Conservation (phyloP, 2,113 vertebrate genomes). For the Barnardius zonarius region DNA sequence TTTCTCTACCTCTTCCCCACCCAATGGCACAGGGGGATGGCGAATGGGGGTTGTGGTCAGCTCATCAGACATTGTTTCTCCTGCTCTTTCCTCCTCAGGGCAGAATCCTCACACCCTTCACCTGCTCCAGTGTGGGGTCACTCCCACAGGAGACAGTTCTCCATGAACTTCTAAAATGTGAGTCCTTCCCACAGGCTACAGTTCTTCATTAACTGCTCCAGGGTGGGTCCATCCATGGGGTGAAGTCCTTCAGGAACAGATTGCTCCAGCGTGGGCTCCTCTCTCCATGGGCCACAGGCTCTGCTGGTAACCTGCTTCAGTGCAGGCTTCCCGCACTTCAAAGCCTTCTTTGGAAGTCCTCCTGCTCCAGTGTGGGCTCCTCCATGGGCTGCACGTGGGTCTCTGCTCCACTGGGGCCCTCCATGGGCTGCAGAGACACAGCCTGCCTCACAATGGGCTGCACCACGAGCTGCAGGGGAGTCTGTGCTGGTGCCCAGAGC, state of each 20-base stretch:
- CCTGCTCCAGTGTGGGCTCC: background rate
- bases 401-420: background rate
- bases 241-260: too few species aligned
- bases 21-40: background rate
- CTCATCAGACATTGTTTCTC: background rate
- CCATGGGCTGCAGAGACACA: background rate
- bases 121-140: background rate
- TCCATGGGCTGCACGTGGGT: background rate
- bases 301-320: background rate
- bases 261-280: background rate
- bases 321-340: rapidly evolving
- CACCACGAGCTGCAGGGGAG: background rate
- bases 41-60: background rate
- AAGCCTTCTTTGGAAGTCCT: background rate
- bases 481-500: background rate
- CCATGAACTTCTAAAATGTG: background rate
- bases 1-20: background rate
- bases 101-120: rapidly evolving
- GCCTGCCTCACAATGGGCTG: background rate
- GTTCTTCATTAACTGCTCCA: background rate
- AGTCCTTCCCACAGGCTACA: background rate
- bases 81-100: background rate
- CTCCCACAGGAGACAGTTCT: background rate
- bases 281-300: background rate
- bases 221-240: background rate